A percentile compares a stretch with the other conserved stretches of the same genome.
These are phyloP conservation scores for Amblyjoppa proteus DNA, from an alignment of 2,888 invertebrate genomes.

Conservation along the genomic window DNA sequence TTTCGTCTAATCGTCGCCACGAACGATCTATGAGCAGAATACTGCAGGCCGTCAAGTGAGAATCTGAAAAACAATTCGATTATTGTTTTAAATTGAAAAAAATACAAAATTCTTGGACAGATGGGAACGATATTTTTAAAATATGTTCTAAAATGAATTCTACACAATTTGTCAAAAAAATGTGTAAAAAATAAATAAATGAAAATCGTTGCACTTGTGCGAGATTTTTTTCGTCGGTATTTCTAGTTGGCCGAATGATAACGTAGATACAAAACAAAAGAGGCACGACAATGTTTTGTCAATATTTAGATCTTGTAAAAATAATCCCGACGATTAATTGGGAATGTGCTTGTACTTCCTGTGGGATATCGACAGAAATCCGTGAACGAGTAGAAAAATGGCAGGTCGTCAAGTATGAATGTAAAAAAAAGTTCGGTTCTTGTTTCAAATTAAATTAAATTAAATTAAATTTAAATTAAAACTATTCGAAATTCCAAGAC, in stretches of 20 bases:
- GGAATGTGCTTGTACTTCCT: background rate
- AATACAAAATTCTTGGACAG: background rate
- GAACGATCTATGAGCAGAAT: slow-evolving; percentile 72
- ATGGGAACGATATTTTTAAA: background rate
- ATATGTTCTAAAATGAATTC: background rate
- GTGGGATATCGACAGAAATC: too few relatives aligned
- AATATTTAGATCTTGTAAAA: too few relatives aligned
- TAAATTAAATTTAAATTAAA: background rate
- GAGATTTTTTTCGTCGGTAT: too few relatives aligned
- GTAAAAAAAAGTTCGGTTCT: slow-evolving; percentile 9
- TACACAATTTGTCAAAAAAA: background rate
- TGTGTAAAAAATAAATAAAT: too few relatives aligned
- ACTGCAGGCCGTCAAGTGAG: slow-evolving; percentile 74
- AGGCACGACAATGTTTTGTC: too few relatives aligned
- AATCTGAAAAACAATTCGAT: slow-evolving; percentile 5
- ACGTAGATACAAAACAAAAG: too few relatives aligned
- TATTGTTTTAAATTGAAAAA: background rate
- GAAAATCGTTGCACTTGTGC: too few relatives aligned
- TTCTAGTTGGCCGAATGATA: too few relatives aligned
- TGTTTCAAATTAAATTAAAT: background rate
- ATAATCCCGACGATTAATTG: too few relatives aligned
- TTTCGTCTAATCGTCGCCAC: slow-evolving; percentile 55
- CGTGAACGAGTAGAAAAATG: slow-evolving; percentile 71
- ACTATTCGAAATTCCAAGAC: background rate
- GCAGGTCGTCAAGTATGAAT: slow-evolving; percentile 74